phyloP scores from a whole-genome alignment of 2,113 vertebrate genomes.

The Heliornis fulica region DNA sequence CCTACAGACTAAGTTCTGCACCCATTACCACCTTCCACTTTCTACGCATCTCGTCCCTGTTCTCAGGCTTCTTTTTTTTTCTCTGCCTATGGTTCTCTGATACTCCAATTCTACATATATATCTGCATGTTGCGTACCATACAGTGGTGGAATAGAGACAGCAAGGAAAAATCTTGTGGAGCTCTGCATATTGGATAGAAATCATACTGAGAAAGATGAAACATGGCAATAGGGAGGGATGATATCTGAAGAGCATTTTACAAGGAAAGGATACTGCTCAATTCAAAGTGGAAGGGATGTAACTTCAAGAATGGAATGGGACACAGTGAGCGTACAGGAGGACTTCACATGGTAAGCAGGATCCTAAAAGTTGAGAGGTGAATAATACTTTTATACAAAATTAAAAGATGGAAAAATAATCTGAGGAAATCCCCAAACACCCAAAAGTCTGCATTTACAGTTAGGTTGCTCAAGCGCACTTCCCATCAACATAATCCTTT shows the following conservation, averaged over 20 bases:
- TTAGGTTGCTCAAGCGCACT: background rate
- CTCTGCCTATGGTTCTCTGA: background rate
- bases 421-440: background rate
- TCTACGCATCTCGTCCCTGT: background rate
- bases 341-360: background rate
- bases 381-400: background rate
- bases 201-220: background rate
- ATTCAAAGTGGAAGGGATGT: background rate
- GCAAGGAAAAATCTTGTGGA: background rate
- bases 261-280: background rate
- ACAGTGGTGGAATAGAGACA: background rate
- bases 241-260: background rate
- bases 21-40: background rate
- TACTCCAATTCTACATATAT: background rate
- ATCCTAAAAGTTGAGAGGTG: background rate
- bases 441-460: background rate
- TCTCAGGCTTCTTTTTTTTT: background rate
- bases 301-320: background rate
- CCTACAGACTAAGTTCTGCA: background rate
- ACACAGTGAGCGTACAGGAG: fast-evolving
- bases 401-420: conserved; percentile 8
- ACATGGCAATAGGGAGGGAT: background rate
- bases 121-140: background rate
- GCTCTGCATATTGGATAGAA: background rate
- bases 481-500: conserved; percentile 38